phyloP scores from a whole-genome alignment of 1,140 invertebrate genomes.

The Nixonia krombeini region DNA sequence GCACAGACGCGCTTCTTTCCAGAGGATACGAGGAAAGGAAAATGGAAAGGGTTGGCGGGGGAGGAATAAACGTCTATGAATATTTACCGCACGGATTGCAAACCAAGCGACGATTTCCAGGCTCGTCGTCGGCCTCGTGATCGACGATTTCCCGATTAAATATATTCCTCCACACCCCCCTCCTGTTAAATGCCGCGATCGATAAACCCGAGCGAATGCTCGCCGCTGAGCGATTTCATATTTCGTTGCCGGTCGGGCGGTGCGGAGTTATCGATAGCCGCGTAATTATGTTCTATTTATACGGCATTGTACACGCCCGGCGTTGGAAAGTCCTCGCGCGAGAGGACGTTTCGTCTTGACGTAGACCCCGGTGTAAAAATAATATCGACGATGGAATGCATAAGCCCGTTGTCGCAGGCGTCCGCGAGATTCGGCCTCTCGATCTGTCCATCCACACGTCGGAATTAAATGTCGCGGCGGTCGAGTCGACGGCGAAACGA shows the following conservation, averaged over 20 bases:
- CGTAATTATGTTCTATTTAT: slow-evolving; percentile 6
- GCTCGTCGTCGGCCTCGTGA: too few relatives aligned
- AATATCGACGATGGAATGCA: slow-evolving; percentile 8
- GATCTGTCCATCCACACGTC: slow-evolving; percentile 3
- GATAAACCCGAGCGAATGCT: too few relatives aligned
- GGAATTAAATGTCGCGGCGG: slow-evolving; percentile 7
- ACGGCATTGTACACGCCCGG: not conserved
- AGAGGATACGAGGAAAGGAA: not conserved
- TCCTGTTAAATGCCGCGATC: too few relatives aligned
- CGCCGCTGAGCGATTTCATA: too few relatives aligned
- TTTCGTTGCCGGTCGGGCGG: not conserved
- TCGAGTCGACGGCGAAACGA: not conserved
- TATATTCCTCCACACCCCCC: too few relatives aligned
- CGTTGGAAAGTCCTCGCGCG: not conserved
- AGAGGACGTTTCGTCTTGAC: slow-evolving; percentile 1
- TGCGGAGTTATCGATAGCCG: not conserved
- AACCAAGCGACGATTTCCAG: too few relatives aligned
- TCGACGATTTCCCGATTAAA: too few relatives aligned
- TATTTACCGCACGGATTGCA: too few relatives aligned
- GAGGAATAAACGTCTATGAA: too few relatives aligned
- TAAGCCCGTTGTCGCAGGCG: slow-evolving; percentile 6
- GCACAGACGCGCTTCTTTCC: not conserved
- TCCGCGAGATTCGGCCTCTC: not conserved
- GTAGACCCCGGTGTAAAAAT: slow-evolving; percentile 5
- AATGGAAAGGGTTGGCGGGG: slow-evolving; percentile 1